A percentile compares a stretch with the other conserved stretches of the same genome.
Evolutionary conservation across 2,797 vertebrate species (phyloP).

Genomic region (Notolabrus celidotus): DNA sequence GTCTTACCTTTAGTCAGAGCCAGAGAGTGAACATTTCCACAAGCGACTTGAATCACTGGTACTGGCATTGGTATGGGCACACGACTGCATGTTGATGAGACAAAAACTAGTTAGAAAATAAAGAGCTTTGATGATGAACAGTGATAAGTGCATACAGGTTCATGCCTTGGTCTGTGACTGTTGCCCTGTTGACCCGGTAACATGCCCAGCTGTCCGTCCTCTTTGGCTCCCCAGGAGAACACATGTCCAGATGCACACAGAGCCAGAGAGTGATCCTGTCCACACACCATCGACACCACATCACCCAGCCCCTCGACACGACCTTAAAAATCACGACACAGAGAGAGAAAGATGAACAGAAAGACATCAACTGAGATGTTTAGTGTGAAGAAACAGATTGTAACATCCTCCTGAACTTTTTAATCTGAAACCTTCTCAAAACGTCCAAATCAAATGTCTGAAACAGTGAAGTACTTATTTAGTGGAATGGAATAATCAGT

Average conservation of each 20-base stretch:
- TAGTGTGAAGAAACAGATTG: too few relatives aligned
- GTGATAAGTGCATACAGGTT: too few relatives aligned
- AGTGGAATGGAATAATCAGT: too few relatives aligned
- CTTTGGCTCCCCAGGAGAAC: conserved; percentile 86
- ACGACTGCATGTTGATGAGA: conserved; percentile 44
- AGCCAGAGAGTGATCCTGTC: conserved; percentile 85
- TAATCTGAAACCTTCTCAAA: too few relatives aligned
- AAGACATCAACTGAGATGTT: too few relatives aligned
- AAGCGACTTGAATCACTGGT: conserved; percentile 91
- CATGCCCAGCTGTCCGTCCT: conserved; percentile 85
- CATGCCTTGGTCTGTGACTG: conserved; percentile 76
- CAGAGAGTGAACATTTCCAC: conserved; percentile 92
- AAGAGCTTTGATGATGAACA: not conserved
- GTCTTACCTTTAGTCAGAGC: conserved; percentile 91
- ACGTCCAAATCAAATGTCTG: too few relatives aligned
- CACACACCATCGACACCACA: conserved; percentile 80
- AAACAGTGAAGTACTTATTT: too few relatives aligned
- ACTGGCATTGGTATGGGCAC: conserved; percentile 71
- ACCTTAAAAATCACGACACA: conserved; percentile 27
- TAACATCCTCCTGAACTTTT: too few relatives aligned
- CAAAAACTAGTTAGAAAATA: not conserved
- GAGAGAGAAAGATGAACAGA: too few relatives aligned
- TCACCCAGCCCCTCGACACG: conserved; percentile 58
- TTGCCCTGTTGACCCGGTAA: not conserved
- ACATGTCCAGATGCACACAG: conserved; percentile 80